These are phyloP conservation scores for Pseudomugil tenellus DNA, from an alignment of 2,797 vertebrate species.

Conservation along the genomic window DNA sequence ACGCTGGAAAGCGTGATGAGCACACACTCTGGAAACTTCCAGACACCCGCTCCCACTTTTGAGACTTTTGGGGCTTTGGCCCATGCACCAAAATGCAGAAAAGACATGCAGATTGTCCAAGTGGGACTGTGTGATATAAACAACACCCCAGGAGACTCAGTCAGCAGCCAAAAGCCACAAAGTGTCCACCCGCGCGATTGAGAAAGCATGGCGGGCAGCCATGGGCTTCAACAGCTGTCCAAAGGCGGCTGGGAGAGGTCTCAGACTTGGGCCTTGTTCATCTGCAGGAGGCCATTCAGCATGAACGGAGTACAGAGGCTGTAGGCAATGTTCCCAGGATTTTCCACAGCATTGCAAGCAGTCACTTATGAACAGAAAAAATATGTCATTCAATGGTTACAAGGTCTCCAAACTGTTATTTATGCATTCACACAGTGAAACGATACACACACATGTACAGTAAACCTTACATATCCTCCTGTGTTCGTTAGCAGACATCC, in stretches of 20 bases:
- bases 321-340: conserved; percentile 50
- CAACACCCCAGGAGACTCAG: conserved; percentile 50
- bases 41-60: conserved; percentile 31
- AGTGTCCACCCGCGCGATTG: conserved; percentile 52
- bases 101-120: conserved; percentile 53
- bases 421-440: conserved; percentile 46
- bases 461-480: conserved; percentile 54
- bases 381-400: conserved; percentile 46
- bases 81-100: conserved; percentile 14
- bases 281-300: conserved; percentile 45
- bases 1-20: conserved; percentile 11
- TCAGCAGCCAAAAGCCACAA: conserved; percentile 62
- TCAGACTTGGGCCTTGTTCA: conserved; percentile 50
- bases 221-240: conserved; percentile 67
- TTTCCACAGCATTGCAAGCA: conserved; percentile 31
- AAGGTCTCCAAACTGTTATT: conserved; percentile 48
- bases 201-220: conserved; percentile 62
- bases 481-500: conserved; percentile 69
- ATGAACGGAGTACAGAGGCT: conserved; percentile 31
- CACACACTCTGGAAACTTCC: conserved; percentile 48
- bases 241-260: conserved; percentile 64
- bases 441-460: conserved; percentile 28
- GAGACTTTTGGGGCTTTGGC: conserved; percentile 30
- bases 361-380: conserved; percentile 30
- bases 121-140: conserved; percentile 57